A percentile compares a stretch with the other conserved stretches of the same genome.
Conservation (phyloP, 2,888 invertebrate species). For the Brachyptera putata region DNA sequence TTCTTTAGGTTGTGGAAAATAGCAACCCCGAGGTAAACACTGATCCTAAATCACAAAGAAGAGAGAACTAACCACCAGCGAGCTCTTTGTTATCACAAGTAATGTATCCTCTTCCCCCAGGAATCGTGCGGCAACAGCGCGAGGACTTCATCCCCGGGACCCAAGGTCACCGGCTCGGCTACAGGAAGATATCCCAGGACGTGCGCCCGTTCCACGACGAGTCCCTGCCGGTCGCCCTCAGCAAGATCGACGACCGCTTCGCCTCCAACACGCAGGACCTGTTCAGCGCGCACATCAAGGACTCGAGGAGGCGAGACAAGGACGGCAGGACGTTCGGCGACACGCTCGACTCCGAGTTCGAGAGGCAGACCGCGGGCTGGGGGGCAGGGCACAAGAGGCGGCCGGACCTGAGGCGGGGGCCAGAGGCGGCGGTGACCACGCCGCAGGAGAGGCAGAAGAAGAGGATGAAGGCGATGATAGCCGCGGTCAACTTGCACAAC, state of each 20-base stretch:
- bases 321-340: too few relatives aligned
- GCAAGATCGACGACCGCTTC: conserved; percentile 31
- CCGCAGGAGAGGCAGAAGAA: conserved; percentile 43
- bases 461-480: conserved; percentile 52
- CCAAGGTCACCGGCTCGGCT: conserved; percentile 34
- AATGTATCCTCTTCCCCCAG: too few relatives aligned
- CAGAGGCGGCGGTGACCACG: neutral
- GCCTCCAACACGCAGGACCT: neutral
- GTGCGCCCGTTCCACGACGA: conserved; percentile 40
- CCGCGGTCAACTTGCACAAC: conserved; percentile 75
- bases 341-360: neutral
- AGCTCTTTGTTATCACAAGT: too few relatives aligned
- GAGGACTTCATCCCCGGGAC: neutral
- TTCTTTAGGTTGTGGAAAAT: too few relatives aligned
- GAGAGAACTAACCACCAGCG: too few relatives aligned
- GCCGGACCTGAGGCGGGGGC: conserved; percentile 24
- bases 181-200: conserved; percentile 41
- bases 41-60: too few relatives aligned
- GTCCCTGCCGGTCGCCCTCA: conserved; percentile 37
- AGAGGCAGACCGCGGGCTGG: neutral
- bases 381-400: conserved; percentile 36
- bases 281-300: neutral
- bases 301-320: neutral
- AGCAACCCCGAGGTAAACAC: too few relatives aligned
- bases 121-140: neutral